These are phyloP conservation scores for Oeneis ivallda DNA, from an alignment of 2,888 invertebrate genomes.

Conservation along the genomic window DNA sequence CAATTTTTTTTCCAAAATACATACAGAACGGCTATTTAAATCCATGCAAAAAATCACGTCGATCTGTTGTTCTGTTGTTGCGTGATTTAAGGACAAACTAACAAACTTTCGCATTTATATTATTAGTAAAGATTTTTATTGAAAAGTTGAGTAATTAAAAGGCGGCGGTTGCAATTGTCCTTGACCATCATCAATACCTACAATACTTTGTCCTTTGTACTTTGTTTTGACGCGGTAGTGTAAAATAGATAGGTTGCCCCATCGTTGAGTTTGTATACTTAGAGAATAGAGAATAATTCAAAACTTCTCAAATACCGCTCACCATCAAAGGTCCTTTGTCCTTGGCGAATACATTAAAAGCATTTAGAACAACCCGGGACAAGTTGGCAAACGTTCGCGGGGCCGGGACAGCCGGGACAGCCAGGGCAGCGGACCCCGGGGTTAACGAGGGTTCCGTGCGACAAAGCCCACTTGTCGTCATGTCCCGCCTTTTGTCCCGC, in stretches of 20 bases:
- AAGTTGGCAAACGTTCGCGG: slow-evolving; percentile 11
- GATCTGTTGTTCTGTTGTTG: no score
- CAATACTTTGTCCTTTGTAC: no score
- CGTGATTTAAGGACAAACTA: no score
- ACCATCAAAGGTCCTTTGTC: slow-evolving; percentile 19
- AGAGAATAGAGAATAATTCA: slow-evolving; percentile 7
- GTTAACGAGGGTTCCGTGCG: slow-evolving; percentile 35
- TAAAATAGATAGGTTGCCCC: not conserved
- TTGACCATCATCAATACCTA: no score
- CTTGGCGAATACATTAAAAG: slow-evolving; percentile 16
- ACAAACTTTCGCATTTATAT: no score
- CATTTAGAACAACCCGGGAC: slow-evolving; percentile 19
- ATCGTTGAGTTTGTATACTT: not conserved
- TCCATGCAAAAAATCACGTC: no score
- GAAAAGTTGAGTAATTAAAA: no score
- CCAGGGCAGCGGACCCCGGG: not conserved
- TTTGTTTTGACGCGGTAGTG: no score
- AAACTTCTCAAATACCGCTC: slow-evolving; percentile 21
- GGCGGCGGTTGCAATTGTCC: no score
- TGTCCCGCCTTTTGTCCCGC: slow-evolving; percentile 31
- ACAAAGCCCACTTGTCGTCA: slow-evolving; percentile 36
- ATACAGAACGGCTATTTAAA: no score
- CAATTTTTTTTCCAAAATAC: no score
- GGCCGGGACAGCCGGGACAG: not conserved
- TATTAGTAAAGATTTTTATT: no score